phyloP scores from a whole-genome alignment of 2,888 invertebrate species.

The Osmoderma eremita region DNA sequence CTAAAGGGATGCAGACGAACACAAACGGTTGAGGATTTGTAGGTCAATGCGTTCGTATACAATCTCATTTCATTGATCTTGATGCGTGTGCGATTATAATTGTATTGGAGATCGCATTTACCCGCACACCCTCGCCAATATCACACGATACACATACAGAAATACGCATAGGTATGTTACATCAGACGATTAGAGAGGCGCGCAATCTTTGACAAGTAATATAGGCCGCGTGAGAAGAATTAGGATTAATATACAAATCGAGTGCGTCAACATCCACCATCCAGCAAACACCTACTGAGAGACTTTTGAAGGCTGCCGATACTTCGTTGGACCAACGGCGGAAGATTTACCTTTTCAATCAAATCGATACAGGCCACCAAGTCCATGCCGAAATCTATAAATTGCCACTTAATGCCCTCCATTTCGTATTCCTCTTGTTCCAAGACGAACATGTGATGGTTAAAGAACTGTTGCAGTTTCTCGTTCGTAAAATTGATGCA shows the following conservation, averaged over 20 bases:
- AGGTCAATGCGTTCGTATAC: background rate
- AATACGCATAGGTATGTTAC: no score
- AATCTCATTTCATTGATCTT: no score
- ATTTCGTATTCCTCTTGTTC: conserved; percentile 96
- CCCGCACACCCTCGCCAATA: no score
- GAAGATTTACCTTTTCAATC: conserved; percentile 85
- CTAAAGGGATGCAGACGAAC: conserved; percentile 62
- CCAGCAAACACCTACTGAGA: no score
- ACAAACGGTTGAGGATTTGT: background rate
- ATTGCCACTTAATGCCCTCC: conserved; percentile 95
- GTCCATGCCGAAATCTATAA: conserved; percentile 98
- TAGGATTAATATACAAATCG: no score
- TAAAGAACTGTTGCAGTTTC: conserved; percentile 98
- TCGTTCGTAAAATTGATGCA: conserved; percentile 99
- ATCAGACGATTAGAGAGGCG: no score
- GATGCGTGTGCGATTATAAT: no score
- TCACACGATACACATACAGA: no score
- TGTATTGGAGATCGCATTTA: no score
- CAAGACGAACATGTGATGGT: conserved; percentile 97
- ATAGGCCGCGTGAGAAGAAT: no score
- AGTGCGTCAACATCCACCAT: no score
- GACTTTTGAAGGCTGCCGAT: background rate
- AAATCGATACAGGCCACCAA: conserved; percentile 95
- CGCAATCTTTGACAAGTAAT: no score
- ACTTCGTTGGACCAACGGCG: background rate